A percentile compares a stretch with the other conserved stretches of the same genome.
These are phyloP conservation scores for Galagoides demidoff DNA, from an alignment of 2,797 vertebrate species.

Conservation along the genomic window DNA sequence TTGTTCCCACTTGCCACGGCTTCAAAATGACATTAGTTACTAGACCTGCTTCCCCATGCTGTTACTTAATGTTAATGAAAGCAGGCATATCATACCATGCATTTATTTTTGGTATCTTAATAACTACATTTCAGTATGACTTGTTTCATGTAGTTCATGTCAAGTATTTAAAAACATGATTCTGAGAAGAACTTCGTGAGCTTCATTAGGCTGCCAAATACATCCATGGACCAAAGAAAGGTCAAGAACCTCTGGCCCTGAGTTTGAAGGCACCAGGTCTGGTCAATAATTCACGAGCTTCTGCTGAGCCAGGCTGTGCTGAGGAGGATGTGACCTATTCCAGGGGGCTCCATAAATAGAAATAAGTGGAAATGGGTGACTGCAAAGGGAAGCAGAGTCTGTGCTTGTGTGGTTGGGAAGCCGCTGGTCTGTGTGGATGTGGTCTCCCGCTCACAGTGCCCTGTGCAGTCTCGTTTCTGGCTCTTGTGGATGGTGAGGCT, in stretches of 20 bases:
- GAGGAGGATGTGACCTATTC: slow-evolving; percentile 72
- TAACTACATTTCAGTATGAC: slow-evolving; percentile 20
- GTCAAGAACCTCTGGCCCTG: slow-evolving; percentile 45
- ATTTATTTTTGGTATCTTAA: slow-evolving; percentile 51
- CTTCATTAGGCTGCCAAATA: slow-evolving; percentile 35
- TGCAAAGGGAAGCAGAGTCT: slow-evolving; percentile 50
- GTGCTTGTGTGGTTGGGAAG: slow-evolving; percentile 59
- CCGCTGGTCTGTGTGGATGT: slow-evolving; percentile 54
- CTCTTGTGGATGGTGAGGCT: neutral
- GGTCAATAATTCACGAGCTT: slow-evolving; percentile 64
- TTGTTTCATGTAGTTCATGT: slow-evolving; percentile 33
- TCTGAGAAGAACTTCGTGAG: neutral
- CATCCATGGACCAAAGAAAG: slow-evolving; percentile 47
- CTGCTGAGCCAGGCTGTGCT: slow-evolving; percentile 51
- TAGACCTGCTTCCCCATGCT: neutral
- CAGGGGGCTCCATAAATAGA: slow-evolving; percentile 64
- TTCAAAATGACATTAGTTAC: neutral
- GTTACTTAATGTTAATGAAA: slow-evolving; percentile 24
- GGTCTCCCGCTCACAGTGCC: neutral
- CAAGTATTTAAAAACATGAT: slow-evolving; percentile 17
- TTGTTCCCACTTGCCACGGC: neutral
- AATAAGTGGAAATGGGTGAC: slow-evolving; percentile 58
- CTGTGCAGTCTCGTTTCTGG: neutral
- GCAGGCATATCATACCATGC: neutral
- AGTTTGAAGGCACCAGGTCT: slow-evolving; percentile 53